phyloP scores from a whole-genome alignment of 1,140 invertebrate genomes.

The Trachymyrmex cornetzi region DNA sequence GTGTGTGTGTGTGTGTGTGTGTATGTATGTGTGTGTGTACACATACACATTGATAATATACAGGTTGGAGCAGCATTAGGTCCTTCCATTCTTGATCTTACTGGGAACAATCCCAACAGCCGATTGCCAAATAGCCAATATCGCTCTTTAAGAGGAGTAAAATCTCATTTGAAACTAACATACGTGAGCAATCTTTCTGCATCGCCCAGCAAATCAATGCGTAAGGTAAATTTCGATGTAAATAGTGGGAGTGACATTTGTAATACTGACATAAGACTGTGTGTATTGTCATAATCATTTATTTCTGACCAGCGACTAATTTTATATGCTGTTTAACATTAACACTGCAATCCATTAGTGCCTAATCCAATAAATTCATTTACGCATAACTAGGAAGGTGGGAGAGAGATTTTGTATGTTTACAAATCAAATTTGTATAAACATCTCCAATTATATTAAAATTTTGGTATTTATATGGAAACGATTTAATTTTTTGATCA shows the following conservation, averaged over 20 bases:
- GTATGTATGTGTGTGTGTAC: no score
- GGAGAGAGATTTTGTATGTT: constrained; percentile 73
- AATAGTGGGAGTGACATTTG: constrained; percentile 77
- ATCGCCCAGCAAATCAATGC: constrained; percentile 80
- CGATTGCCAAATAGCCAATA: constrained; percentile 93
- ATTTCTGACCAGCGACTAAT: constrained; percentile 43
- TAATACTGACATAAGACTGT: constrained; percentile 83
- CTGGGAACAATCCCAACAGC: constrained; percentile 93
- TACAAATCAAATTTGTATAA: constrained; percentile 44
- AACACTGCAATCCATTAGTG: constrained; percentile 72
- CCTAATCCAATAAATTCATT: constrained; percentile 65
- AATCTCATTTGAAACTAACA: constrained; percentile 85
- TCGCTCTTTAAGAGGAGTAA: constrained; percentile 90
- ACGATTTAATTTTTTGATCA: constrained; percentile 46
- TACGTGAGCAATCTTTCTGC: constrained; percentile 81
- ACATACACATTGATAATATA: constrained; percentile 11
- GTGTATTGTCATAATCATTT: constrained; percentile 78
- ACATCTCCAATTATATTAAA: constrained; percentile 46
- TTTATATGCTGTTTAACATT: constrained; percentile 63
- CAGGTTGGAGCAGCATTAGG: constrained; percentile 94
- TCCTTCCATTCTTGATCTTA: constrained; percentile 93
- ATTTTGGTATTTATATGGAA: constrained; percentile 47
- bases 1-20: no score
- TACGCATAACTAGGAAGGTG: constrained; percentile 54
- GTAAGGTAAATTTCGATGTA: constrained; percentile 84